Evolutionary conservation across 2,113 vertebrate species (phyloP), one percentile per base, ranked within the genome.

Genomic region (Pomatorhinus ruficollis): DNA sequence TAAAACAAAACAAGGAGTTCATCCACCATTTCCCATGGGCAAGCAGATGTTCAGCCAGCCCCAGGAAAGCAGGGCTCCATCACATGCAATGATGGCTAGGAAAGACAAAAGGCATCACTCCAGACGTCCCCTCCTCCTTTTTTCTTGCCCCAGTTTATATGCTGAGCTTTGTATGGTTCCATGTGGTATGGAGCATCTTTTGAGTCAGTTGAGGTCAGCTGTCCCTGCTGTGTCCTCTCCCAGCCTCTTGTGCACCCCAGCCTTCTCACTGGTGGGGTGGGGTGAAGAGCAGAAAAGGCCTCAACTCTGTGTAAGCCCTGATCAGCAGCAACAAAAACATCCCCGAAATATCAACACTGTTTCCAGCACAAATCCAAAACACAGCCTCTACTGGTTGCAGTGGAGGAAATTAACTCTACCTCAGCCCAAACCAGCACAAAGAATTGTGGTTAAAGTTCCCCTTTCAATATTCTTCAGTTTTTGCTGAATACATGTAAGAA

Each of bases 71-170:
- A 12, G 13, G 18, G 18, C 31, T 49, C 47, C 25, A 37, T 69
- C n/a, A 19, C 8, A 2, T 35, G 40, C 44, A 35, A 3, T 0
- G 0, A 49, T 47, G 15, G 11, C 40, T 76, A 35, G 30, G 40
- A 49, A 28, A 83, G 49, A 37, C 18, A 63, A 63, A 61, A 31
- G 16, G 30, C 9, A 10, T 53, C 39, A 19, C 17, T 75, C 21
- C 15, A 35, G 68, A 61, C 6, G 16, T 61, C 7, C 12, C 11
- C 6, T 20, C 21, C 12, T 42, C 11, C 2, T 7, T 76, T 83
- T 40, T 40, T n/a, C 16, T 61, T 68, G 9, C 2, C 7, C 24
- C 24, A 35, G 6, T n/a, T 45, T 82, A 5, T 52, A 33, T 74
- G 23, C 19, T 74, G 33, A 50, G 10, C 25, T 42, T 57, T 52